Percentiles rank a stretch among this genome's conserved stretches.
Conservation (phyloP, 2,113 vertebrate genomes). For the Apodemus speciosus region DNA sequence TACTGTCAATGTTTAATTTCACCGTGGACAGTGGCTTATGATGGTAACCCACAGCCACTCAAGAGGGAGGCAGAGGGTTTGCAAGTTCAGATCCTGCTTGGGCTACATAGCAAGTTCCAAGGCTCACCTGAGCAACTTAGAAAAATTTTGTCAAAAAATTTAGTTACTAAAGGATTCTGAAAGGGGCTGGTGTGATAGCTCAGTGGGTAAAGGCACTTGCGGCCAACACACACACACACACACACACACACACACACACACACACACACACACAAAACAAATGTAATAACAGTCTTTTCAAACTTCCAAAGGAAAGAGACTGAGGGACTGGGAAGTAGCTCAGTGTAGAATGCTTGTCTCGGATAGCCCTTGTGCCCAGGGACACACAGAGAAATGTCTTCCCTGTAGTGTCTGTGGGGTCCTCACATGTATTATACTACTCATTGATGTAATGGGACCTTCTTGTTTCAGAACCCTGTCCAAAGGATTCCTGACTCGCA, state of each 20-base stretch:
- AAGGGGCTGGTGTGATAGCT: not conserved
- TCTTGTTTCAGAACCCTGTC: conserved; percentile 89
- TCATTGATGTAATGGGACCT: conserved; percentile 57
- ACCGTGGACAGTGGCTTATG: not conserved
- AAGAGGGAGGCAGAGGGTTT: not conserved
- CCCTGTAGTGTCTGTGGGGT: not conserved
- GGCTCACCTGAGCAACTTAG: not conserved
- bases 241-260: not conserved
- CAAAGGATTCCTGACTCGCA: conserved; percentile 97
- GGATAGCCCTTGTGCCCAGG: not conserved
- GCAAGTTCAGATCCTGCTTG: not conserved
- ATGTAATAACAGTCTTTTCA: not conserved
- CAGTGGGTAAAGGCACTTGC: not conserved
- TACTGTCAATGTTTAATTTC: no score
- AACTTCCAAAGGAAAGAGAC: not conserved
- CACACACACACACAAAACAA: not conserved
- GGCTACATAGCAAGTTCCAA: not conserved
- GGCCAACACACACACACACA: not conserved
- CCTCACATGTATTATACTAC: not conserved
- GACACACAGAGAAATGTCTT: not conserved
- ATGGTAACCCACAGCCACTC: not conserved
- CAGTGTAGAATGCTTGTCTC: not conserved
- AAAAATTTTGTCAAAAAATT: not conserved
- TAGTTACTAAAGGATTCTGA: not conserved
- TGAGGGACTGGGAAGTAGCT: not conserved